A percentile compares a stretch with the other conserved stretches of the same genome.
Evolutionary conservation across 2,797 vertebrate genomes (phyloP).

Genomic region (Protosalanx chinensis): DNA sequence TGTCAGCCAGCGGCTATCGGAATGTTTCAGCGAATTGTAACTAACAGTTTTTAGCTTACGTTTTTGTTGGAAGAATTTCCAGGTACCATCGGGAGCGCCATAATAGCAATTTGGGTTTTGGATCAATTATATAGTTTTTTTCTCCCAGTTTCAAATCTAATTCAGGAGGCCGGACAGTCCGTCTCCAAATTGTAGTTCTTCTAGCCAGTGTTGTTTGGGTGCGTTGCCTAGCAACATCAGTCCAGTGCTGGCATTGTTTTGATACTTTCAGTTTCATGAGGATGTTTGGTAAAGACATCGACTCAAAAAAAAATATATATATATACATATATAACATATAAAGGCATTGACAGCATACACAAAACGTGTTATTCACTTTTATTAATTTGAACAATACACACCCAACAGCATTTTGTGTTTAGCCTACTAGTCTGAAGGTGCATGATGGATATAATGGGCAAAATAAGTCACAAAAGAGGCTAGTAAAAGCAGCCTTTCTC

Average conservation of each 20-base stretch:
- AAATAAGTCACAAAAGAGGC: constrained; percentile 28
- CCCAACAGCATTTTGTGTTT: constrained; percentile 8
- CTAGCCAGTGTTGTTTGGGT: constrained; percentile 41
- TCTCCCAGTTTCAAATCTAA: not conserved
- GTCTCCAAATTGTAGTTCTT: constrained; percentile 28
- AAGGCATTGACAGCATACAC: not conserved
- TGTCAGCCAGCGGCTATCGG: not conserved
- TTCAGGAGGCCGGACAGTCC: not conserved
- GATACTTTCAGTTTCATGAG: not conserved
- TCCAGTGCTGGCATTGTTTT: not conserved
- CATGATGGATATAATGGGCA: constrained; percentile 5
- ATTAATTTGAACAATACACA: constrained; percentile 44
- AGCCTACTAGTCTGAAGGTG: constrained; percentile 20
- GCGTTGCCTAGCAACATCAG: constrained; percentile 42
- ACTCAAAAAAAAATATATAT: no score
- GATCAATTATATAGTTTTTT: not conserved
- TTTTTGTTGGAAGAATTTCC: constrained; percentile 69
- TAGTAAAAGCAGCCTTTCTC: constrained; percentile 18
- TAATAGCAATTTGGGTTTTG: constrained; percentile 32
- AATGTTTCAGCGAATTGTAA: not conserved
- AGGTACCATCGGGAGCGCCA: constrained; percentile 79
- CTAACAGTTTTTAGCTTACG: constrained; percentile 65
- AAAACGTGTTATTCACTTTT: constrained; percentile 1
- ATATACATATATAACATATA: no score
- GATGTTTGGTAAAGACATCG: no score